phyloP scores from a whole-genome alignment of 2,888 invertebrate genomes.

The Thereva nobilitata region DNA sequence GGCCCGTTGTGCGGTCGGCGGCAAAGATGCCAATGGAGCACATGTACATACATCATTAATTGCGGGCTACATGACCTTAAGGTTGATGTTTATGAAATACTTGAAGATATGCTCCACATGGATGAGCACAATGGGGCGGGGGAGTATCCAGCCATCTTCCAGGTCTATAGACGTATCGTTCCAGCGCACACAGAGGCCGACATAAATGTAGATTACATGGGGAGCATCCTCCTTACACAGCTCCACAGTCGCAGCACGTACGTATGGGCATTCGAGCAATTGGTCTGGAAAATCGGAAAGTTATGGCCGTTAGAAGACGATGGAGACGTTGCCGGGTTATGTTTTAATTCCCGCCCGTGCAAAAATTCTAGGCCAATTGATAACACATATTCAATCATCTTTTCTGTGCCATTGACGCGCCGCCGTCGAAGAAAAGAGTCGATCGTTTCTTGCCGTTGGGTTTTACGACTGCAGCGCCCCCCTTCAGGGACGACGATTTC shows the following conservation, averaged over 20 bases:
- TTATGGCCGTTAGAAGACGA: not conserved
- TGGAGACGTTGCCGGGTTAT: not conserved
- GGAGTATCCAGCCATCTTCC: conserved; percentile 4
- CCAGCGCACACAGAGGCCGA: too few relatives aligned
- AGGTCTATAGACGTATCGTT: too few relatives aligned
- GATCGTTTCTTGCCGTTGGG: too few relatives aligned
- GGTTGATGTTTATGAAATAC: conserved; percentile 31
- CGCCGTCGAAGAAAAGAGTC: too few relatives aligned
- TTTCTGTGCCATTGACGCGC: not conserved
- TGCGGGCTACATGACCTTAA: conserved; percentile 14
- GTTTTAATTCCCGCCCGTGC: not conserved
- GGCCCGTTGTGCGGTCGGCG: conserved; percentile 12
- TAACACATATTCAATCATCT: not conserved
- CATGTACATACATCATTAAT: conserved; percentile 12
- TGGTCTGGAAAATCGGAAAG: conserved; percentile 2
- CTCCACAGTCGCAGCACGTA: too few relatives aligned
- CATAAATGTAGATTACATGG: too few relatives aligned
- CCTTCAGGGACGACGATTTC: too few relatives aligned
- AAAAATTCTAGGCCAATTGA: not conserved
- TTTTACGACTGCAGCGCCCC: too few relatives aligned
- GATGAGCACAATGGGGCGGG: conserved; percentile 29
- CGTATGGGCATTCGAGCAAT: not conserved
- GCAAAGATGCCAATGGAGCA: conserved; percentile 11
- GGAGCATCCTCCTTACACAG: too few relatives aligned
- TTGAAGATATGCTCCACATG: conserved; percentile 30